Evolutionary conservation across 2,113 vertebrate species (phyloP).

Genomic region (Pogona vitticeps): DNA sequence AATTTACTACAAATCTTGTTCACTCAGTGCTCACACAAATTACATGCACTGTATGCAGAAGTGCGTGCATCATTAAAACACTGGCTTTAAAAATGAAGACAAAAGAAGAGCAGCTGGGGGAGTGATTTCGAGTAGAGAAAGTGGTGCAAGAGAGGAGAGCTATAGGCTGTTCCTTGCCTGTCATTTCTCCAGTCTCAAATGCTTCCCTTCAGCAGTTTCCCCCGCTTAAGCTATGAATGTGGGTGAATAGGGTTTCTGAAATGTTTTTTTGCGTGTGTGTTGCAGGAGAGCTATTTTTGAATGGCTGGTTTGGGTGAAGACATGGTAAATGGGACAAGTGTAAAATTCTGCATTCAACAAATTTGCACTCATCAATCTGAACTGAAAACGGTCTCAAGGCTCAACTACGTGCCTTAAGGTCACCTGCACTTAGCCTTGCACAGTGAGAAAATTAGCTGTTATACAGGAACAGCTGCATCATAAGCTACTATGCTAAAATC

Average conservation of each 20-base stretch:
- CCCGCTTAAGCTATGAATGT: background rate
- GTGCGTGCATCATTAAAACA: background rate
- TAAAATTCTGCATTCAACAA: background rate
- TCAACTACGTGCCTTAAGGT: background rate
- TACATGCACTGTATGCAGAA: background rate
- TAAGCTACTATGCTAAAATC: background rate
- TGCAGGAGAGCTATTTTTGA: background rate
- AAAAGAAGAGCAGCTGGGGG: background rate
- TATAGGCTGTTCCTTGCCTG: background rate
- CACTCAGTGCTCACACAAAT: background rate
- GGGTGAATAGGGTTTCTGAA: background rate
- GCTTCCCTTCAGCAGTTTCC: background rate
- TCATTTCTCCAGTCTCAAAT: background rate
- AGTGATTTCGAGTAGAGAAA: background rate
- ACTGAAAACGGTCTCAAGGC: background rate
- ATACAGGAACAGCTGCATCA: background rate
- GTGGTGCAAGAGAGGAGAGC: background rate
- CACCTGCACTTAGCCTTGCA: background rate
- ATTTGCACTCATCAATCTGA: background rate
- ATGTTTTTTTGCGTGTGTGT: too few relatives aligned
- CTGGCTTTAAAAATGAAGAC: background rate
- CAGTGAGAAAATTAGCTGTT: background rate
- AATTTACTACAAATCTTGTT: background rate
- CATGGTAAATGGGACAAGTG: background rate
- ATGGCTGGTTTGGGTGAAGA: background rate